Conservation (phyloP, 1,140 invertebrate species). For the Caenorhabditis tropicalis region DNA sequence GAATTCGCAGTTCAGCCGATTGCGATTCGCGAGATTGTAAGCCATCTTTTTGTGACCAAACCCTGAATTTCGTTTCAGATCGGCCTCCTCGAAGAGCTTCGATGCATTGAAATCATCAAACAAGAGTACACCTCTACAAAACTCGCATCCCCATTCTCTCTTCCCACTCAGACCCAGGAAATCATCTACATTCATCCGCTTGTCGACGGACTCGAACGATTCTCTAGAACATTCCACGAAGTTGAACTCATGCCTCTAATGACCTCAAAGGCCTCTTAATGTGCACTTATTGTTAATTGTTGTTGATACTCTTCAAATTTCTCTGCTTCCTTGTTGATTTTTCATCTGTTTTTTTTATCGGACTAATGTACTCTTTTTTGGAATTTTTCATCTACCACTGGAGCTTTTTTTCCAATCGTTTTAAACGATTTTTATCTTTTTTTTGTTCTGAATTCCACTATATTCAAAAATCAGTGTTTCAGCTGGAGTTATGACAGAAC, state of each 20-base stretch:
- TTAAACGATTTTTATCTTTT: neutral
- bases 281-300: too few relatives aligned
- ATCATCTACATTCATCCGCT: conserved; percentile 29
- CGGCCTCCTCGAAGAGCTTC: conserved; percentile 5
- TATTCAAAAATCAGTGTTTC: neutral
- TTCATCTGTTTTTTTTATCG: neutral
- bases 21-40: conserved; percentile 42
- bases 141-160: conserved; percentile 45
- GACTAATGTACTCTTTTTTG: neutral
- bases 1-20: conserved; percentile 56
- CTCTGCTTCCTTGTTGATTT: too few relatives aligned
- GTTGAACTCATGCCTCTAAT: neutral
- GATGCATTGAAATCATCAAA: conserved; percentile 40
- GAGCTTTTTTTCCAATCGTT: neutral
- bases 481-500: conserved; percentile 36
- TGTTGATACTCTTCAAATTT: too few relatives aligned
- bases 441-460: neutral
- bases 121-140: conserved; percentile 5
- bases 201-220: conserved; percentile 46
- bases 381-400: neutral
- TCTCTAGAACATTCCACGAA: conserved; percentile 28
- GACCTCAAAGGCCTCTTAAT: neutral
- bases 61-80: conserved; percentile 33
- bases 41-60: neutral
- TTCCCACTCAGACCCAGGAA: neutral